Percentiles rank a stretch among this genome's conserved stretches.
Evolutionary conservation across 2,797 vertebrate species (phyloP).

Genomic region (Moxostoma hubbsi): DNA sequence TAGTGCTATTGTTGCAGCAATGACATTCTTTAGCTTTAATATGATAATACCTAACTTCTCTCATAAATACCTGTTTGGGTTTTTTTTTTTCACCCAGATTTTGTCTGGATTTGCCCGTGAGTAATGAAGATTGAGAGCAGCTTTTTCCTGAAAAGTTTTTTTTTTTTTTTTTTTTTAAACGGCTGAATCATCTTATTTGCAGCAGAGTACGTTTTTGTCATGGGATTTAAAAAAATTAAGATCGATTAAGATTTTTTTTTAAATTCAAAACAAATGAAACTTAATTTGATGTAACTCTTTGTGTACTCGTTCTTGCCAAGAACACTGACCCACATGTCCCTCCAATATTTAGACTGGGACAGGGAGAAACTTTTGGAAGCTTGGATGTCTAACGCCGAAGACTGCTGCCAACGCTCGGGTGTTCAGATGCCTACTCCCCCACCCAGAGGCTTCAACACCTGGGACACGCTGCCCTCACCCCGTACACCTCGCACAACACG

Average conservation of each 20-base stretch:
- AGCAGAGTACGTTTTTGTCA: no score
- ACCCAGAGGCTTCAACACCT: slow-evolving; percentile 93
- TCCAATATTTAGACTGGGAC: slow-evolving; percentile 88
- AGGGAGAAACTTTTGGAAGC: slow-evolving; percentile 96
- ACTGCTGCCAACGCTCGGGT: slow-evolving; percentile 97
- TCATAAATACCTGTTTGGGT: slow-evolving; percentile 27
- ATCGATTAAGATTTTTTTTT: slow-evolving; percentile 6
- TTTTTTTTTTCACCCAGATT: background rate
- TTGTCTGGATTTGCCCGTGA: background rate
- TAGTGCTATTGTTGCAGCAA: no score
- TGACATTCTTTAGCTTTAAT: background rate
- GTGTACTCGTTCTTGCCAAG: background rate
- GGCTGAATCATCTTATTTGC: background rate
- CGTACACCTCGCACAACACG: slow-evolving; percentile 92
- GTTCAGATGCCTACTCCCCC: slow-evolving; percentile 97
- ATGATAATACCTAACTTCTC: slow-evolving; percentile 19
- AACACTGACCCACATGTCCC: background rate
- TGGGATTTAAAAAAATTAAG: background rate
- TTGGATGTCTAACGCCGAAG: slow-evolving; percentile 96
- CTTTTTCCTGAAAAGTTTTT: background rate
- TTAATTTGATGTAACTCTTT: background rate
- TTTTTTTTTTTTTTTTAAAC: no score
- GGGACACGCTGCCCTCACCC: slow-evolving; percentile 95
- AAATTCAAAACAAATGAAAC: background rate
- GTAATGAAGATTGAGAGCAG: background rate